Evolutionary conservation across 2,888 invertebrate genomes (phyloP), one percentile per base, ranked within the genome.

Genomic region (Habrosyne pyritoides): DNA sequence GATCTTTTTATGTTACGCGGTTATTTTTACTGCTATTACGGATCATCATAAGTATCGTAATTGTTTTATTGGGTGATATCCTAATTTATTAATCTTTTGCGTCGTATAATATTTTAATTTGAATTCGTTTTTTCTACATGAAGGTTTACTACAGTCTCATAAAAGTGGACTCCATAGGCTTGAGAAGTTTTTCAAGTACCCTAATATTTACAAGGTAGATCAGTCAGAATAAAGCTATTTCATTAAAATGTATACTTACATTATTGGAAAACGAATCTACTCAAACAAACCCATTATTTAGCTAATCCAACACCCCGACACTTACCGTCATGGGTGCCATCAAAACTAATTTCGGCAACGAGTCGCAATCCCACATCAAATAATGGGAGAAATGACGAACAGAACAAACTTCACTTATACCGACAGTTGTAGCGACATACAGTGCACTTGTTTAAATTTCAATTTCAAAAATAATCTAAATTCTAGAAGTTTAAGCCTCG

Each of bases 341-440:
- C 84, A 81, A 84, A 89, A 89, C 89, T 87, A 84, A 87, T 83
- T 86, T 83, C 63, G 75, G 78, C 71, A 75, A 77, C 80, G 79
- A 83, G 72, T 75, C 81, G 77, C 83, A 87, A 88, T 88, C 88
- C 86, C 84, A 87, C 81, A 79, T 89, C 87, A 90, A 89, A 90
- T 87, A 90, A 81, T 83, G 76, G 80, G 79, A 75, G 81, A 71
- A 86, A 83, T 86, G 86, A 84, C 83, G 87, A 81, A 81, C 78
- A 79, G 80, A 83, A 83, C 83, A 84, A 87, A 87, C 87, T 87
- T 84, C 79, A 81, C 81, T 75, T 70, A 73, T 73, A 75, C 75
- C 73, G 56, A 64, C 61, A 70, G 67, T 72, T 46, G 56, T 59
- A 42, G 33, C n/a, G 33, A 33, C 0, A 33, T n/a, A n/a, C n/a